Evolutionary conservation across 2,113 vertebrate species (phyloP), one percentile per base, ranked within the genome.

Genomic region (Cavia aperea): DNA sequence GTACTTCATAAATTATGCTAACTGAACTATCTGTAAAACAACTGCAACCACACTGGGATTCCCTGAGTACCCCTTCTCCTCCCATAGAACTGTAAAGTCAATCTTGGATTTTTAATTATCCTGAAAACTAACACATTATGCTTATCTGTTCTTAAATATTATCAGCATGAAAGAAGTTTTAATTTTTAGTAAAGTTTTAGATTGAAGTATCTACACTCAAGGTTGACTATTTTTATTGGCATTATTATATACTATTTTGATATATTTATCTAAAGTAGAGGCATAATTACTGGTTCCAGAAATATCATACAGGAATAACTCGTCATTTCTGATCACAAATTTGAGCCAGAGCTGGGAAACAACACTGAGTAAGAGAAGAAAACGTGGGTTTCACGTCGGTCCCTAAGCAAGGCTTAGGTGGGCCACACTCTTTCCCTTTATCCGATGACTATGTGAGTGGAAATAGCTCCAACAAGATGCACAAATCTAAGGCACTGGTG

Each of bases 121-220:
- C 49, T 9, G 39, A 94, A 82, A 86, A 58, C 31, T 66, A 72
- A 84, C 19, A 75, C 21, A 65, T 6, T 63, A 24, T 92, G n/a
- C 39, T 33, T 56, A 63, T 90, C 51, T 90, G 33, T 86, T 93
- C 65, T 89, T 81, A 91, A 79, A 65, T 66, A 92, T 13, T 70
- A 86, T 62, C 24, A 85, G 68, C 10, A 86, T 93, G 43, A 92
- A 93, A 93, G 33, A 72, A 46, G 24, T 90, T 89, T 86, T 81
- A 75, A 58, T 81, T 92, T 88, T 93, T 78, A 16, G 4, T 68
- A 92, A 84, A 90, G 54, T 75, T 87, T 83, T 63, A 88, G 43
- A 86, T 2, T 78, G 39, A 95, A 79, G 24, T 62, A 58, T 60
- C n/a, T 86, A 60, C 56, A 87, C 78, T 73, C 84, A 90, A 92